Base-by-base conservation (phyloP, 2,888 invertebrate species). In the Druceiella hillmani region DNA sequence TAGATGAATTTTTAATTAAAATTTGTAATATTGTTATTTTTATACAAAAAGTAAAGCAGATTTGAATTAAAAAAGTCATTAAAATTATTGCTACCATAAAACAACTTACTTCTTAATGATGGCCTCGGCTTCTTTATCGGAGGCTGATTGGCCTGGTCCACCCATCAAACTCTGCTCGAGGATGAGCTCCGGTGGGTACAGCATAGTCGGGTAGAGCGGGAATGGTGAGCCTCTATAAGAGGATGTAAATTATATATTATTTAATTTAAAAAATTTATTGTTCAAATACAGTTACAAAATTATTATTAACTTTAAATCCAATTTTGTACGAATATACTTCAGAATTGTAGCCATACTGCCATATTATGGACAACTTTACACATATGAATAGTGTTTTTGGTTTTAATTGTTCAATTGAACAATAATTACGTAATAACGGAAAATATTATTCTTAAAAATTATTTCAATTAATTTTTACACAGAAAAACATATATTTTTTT, bases 111-210 rank as follows among this genome's bases (percentile, higher is more conserved):
- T 54, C 49, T 72, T 72, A 22, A 66, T 68, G 22, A 70, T 65
- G 56, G 71, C 62, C 46, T 72, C 72, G 9, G 67, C 67, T 46
- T 72, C 72, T 43, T 72, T 72, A 39, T 72, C 72, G 64, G 68
- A 5, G 64, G 70, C 38, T 75, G 62, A 58, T 59, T 58, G 61
- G 52, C 72, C 74, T 51, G 75, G 76, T 38, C 73, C 65, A 61
- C 76, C 76, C 43, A 70, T 58, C 1, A 70, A 57, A 44, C 65
- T 67, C 39, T 72, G 72, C 34, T 72, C 72, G 36, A 72, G 46
- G 1, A 72, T 54, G 3, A 72, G 48, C 37, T 72, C 72, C 3
- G 72, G 72, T 15, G 72, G 71, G 44, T 72, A 72, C 53, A 72
- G 54, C 72, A 72, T 72, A 3, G 70, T 62, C 17, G 71, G 71